Evolutionary conservation across 2,888 invertebrate species (phyloP).

Genomic region (Hypselothyrea guttata): DNA sequence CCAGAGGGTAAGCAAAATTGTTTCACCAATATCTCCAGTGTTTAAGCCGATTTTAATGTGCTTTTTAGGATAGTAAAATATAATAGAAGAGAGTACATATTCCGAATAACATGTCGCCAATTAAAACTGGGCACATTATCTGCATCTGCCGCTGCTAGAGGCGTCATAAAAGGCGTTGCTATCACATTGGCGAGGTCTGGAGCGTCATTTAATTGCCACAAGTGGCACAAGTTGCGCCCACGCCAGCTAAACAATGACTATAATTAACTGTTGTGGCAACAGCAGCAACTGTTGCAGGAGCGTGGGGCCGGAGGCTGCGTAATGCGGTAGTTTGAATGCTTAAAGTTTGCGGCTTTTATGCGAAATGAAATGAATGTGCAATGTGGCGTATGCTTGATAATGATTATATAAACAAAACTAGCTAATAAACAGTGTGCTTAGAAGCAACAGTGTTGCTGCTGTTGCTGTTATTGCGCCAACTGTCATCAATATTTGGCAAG

Average conservation of each 20-base stretch:
- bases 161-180: constrained; percentile 11
- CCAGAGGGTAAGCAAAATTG: too few species aligned
- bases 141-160: neutral
- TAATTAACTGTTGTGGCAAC: constrained; percentile 47
- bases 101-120: too few species aligned
- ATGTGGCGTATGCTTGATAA: constrained; percentile 33
- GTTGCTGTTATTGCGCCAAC: constrained; percentile 29
- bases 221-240: constrained; percentile 53
- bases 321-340: constrained; percentile 55
- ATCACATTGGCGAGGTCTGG: constrained; percentile 12
- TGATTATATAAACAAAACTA: constrained; percentile 38
- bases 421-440: too few species aligned
- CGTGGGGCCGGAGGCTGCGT: constrained; percentile 43
- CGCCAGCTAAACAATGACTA: constrained; percentile 35
- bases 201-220: constrained; percentile 56
- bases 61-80: too few species aligned
- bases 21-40: too few species aligned
- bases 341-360: constrained; percentile 31
- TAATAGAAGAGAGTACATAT: too few species aligned
- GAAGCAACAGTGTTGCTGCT: constrained; percentile 1
- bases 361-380: constrained; percentile 27
- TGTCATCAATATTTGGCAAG: constrained; percentile 70
- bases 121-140: too few species aligned
- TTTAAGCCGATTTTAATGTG: too few species aligned
- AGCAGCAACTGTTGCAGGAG: constrained; percentile 15